Evolutionary conservation across 2,797 vertebrate genomes (phyloP), one percentile per base, ranked within the genome.

Genomic region (Anabas testudineus): DNA sequence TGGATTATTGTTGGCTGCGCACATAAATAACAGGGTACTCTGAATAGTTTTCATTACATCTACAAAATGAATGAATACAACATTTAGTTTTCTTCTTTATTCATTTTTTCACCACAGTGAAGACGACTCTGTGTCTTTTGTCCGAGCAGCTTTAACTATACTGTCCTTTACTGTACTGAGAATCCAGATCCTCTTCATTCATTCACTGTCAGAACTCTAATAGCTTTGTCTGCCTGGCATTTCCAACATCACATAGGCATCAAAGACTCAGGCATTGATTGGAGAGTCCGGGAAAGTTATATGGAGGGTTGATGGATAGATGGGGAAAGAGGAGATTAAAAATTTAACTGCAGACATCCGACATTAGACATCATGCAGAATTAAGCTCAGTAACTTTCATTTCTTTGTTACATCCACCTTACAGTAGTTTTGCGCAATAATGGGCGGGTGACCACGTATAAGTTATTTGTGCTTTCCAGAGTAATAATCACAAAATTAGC

Each of bases 121-220:
- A 63, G 65, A 70, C 0, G 41, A 49, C 26, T 59, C 32, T 67
- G 52, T 66, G 2, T 54, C 57, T 58, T 14, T 67, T 54, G 60
- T 71, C 47, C 37, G 39, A n/a, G 55, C 64, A 57, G 67, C 54
- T 62, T 80, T 66, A 63, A 24, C 61, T 47, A 26, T 19, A 37
- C 56, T 54, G 46, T 43, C 30, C 49, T 67, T 74, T 4, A 56
- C 41, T 45, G 42, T 3, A 56, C 36, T 45, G 46, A 47, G 22
- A 47, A 32, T 73, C 28, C 30, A 67, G 36, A 79, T 70, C 67
- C 69, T 73, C 71, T 58, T 67, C 57, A 62, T 67, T 53, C 54
- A 54, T 63, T 15, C 26, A 53, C 71, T 52, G 42, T 71, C 71
- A 64, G 49, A 71, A 69, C 32, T 42, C 43, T 62, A 71, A 52